Base-by-base conservation (phyloP, 2,888 invertebrate genomes). In the Drosophila subquinaria region DNA sequence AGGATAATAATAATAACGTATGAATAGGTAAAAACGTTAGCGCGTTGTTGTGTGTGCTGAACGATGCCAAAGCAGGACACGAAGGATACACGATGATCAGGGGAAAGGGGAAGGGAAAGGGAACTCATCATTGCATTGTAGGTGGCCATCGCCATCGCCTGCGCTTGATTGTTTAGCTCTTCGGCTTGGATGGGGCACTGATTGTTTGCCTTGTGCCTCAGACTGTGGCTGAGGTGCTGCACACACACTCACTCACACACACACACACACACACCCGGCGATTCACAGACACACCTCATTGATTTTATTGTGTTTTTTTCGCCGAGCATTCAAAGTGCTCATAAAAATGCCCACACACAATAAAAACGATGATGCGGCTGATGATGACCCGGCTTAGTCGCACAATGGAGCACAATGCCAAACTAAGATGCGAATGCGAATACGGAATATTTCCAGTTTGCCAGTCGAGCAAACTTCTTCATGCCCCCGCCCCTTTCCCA, bases 251-350 rank as follows among this genome's bases (percentile, higher is more conserved):
- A 71, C 80, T 79, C 78, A 2, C 6, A 8, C 30, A 9, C 30
- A 8, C 30, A 30, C n/a, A 59, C 43, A 52, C 69, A 42, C n/a
- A 59, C 43, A 52, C 69, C 68, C 74, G 63, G 81, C 70, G 64
- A 66, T 68, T 68, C 72, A 78, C 76, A 70, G 73, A 77, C 76
- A 82, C 80, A 91, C 91, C 91, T 91, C 91, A 91, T 91, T 91
- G 91, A 81, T 90, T 91, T 91, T 91, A 91, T 90, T 90, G 89
- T 90, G 82, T 88, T 89, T 87, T 81, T 81, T 84, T 27, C 27
- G 78, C 81, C 62, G 59, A 61, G 73, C 85, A 89, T 87, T 83
- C 78, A 85, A 86, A 81, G 83, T 77, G 86, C 89, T 82, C 89
- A 84, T 89, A 89, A 89, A 89, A 89, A 88, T 89, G 87, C 81